phyloP scores from a whole-genome alignment of 2,797 vertebrate species.

The Uromys caudimaculatus region DNA sequence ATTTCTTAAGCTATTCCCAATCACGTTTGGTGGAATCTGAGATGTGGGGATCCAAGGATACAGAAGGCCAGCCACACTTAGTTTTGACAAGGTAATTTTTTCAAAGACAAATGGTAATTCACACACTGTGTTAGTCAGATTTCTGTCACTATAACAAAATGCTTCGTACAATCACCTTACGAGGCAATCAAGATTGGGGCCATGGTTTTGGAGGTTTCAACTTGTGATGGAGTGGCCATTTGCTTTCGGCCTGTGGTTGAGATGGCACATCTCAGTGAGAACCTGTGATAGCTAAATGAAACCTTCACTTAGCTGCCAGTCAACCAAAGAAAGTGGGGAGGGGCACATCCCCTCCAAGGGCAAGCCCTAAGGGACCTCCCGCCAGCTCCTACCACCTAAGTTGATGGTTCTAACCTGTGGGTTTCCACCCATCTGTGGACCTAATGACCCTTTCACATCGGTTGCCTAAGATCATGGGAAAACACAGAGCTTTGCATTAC shows the following conservation, averaged over 20 bases:
- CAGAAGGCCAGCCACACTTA: neutral
- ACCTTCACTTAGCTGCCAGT: neutral
- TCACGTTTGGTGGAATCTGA: neutral
- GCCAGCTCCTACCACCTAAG: neutral
- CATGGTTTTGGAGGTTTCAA: neutral
- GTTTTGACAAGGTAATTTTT: neutral
- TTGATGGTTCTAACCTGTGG: neutral
- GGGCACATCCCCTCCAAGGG: neutral
- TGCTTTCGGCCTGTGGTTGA: neutral
- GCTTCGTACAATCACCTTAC: neutral
- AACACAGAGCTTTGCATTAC: neutral
- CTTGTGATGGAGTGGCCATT: neutral
- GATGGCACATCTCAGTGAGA: neutral
- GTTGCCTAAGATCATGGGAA: neutral
- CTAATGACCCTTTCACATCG: neutral
- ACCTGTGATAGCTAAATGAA: neutral
- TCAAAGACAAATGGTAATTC: neutral
- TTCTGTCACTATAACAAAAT: neutral
- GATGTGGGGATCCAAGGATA: neutral
- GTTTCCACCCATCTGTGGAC: rapidly evolving
- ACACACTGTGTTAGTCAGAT: neutral
- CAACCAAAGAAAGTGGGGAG: neutral
- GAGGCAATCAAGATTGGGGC: neutral
- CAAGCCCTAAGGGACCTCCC: neutral
- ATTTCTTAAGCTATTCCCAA: neutral